These are phyloP conservation scores for Mirounga angustirostris DNA, from an alignment of 2,113 vertebrate species.

Conservation along the genomic window DNA sequence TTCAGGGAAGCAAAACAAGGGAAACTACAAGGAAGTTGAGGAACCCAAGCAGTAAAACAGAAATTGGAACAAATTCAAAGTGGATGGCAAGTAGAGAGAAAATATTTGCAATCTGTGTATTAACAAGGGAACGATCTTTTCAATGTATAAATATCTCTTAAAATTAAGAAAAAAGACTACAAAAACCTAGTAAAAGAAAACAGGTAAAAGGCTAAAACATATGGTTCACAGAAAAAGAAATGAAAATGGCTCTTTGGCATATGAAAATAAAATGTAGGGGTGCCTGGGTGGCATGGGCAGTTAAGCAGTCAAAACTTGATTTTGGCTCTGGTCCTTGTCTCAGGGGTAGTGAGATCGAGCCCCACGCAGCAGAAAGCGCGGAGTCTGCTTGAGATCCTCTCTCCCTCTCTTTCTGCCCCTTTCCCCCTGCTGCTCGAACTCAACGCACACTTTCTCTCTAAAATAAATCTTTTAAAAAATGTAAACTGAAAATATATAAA, in stretches of 20 bases:
- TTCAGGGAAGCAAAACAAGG: background rate
- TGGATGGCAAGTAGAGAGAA: background rate
- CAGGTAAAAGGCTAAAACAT: background rate
- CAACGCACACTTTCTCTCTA: background rate
- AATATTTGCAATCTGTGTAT: background rate
- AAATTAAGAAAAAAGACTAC: background rate
- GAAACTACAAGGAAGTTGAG: background rate
- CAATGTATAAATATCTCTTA: background rate
- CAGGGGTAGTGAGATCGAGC: too few relatives aligned
- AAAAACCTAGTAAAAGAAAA: background rate
- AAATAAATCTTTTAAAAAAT: background rate
- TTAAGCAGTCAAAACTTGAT: background rate
- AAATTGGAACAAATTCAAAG: background rate
- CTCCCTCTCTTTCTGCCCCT: background rate
- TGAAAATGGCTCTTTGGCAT: background rate
- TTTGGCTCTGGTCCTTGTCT: background rate
- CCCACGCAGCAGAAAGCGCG: too few relatives aligned
- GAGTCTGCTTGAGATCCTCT: background rate
- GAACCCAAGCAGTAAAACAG: background rate
- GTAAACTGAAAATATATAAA: background rate
- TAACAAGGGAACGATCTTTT: background rate
- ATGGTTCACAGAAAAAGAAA: constrained; percentile 6
- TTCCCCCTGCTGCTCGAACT: background rate
- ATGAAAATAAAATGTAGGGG: background rate
- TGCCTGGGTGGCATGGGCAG: background rate